phyloP scores from a whole-genome alignment of 2,113 vertebrate genomes.

The Pteronura brasiliensis region DNA sequence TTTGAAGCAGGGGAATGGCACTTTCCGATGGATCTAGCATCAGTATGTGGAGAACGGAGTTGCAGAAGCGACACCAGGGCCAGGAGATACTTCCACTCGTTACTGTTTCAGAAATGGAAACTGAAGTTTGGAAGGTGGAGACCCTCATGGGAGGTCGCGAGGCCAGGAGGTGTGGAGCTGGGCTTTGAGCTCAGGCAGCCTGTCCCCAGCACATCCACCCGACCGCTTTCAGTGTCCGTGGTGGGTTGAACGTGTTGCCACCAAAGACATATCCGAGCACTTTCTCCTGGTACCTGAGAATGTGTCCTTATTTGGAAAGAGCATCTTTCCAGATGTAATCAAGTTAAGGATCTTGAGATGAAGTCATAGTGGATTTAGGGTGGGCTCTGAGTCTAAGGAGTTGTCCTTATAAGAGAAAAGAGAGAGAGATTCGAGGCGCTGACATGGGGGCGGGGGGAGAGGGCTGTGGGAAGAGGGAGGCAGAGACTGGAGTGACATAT shows the following conservation, averaged over 20 bases:
- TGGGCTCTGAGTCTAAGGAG: background rate
- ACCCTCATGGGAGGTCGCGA: fast-evolving
- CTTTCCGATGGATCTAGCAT: fast-evolving
- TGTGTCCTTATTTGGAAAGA: background rate
- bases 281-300: background rate
- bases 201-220: fast-evolving
- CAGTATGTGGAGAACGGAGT: background rate
- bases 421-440: background rate
- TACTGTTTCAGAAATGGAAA: background rate
- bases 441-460: background rate
- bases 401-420: background rate
- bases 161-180: background rate
- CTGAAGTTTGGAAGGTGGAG: background rate
- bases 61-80: background rate
- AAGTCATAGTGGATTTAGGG: background rate
- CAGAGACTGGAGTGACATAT: background rate
- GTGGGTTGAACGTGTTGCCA: fast-evolving
- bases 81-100: fast-evolving
- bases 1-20: background rate
- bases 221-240: fast-evolving
- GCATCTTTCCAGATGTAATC: background rate
- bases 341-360: background rate
- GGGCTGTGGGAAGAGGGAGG: background rate
- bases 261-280: background rate
- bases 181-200: background rate